A percentile compares a stretch with the other conserved stretches of the same genome.
Evolutionary conservation across 2,888 invertebrate species (phyloP).

Genomic region (Xanthia icteritia): DNA sequence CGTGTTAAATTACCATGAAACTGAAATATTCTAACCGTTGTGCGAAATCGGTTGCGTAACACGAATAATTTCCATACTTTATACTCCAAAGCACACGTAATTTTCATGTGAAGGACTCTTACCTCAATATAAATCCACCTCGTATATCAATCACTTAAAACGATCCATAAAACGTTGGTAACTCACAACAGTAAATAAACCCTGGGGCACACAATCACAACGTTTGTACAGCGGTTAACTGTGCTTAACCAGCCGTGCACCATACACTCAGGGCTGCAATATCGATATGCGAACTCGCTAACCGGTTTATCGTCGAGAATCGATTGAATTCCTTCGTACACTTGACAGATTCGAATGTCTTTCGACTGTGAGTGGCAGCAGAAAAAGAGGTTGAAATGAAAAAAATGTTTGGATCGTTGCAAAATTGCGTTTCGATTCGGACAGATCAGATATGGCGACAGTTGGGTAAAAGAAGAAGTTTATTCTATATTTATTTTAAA

Average conservation of each 20-base stretch:
- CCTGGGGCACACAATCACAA: constrained; percentile 44
- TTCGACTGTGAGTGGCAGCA: constrained; percentile 52
- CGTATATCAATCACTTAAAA: constrained; percentile 41
- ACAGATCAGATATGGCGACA: constrained; percentile 36
- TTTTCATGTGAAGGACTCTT: constrained; percentile 6
- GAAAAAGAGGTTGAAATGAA: constrained; percentile 46
- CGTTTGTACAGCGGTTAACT: constrained; percentile 53
- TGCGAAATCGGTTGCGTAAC: neutral
- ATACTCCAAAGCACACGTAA: neutral
- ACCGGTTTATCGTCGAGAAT: constrained; percentile 62
- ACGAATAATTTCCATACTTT: neutral
- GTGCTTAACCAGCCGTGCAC: constrained; percentile 59
- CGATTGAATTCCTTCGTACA: constrained; percentile 55
- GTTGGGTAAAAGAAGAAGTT: constrained; percentile 14
- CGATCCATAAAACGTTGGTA: constrained; percentile 42
- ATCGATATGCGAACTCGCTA: constrained; percentile 56
- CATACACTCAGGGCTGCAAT: constrained; percentile 44
- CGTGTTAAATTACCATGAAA: neutral
- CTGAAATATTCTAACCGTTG: neutral
- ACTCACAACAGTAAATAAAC: constrained; percentile 40
- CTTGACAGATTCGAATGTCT: constrained; percentile 55
- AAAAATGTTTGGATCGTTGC: constrained; percentile 21
- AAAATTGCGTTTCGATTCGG: constrained; percentile 43
- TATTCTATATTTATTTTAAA: neutral
- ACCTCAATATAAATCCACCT: constrained; percentile 38